Percentiles rank a stretch among this genome's conserved stretches.
These are phyloP conservation scores for Eupithecia vulgata DNA, from an alignment of 2,888 invertebrate genomes.

Conservation along the genomic window DNA sequence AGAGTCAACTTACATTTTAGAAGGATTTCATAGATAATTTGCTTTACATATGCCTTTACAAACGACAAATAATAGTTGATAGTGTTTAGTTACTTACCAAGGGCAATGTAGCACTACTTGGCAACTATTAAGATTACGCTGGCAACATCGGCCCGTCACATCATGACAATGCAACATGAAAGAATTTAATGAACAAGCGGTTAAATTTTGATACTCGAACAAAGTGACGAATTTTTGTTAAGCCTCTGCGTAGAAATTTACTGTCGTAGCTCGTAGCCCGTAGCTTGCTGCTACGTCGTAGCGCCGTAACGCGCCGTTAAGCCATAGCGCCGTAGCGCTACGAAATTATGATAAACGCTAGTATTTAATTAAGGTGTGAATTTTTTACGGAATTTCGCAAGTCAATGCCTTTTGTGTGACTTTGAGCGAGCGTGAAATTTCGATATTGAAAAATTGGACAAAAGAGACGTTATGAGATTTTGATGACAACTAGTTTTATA, in stretches of 20 bases:
- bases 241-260: constrained; percentile 14
- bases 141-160: background rate
- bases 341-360: constrained; percentile 60
- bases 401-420: constrained; percentile 19
- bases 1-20: background rate
- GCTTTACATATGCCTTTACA: background rate
- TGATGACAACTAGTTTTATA: background rate
- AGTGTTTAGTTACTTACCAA: background rate
- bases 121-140: background rate
- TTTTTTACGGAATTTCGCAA: constrained; percentile 26
- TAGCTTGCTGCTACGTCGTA: constrained; percentile 54
- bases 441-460: background rate
- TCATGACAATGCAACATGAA: background rate
- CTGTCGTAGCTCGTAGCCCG: constrained; percentile 35
- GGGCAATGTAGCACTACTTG: background rate
- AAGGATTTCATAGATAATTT: background rate
- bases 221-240: background rate
- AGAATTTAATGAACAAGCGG: background rate
- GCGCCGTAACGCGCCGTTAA: constrained; percentile 36
- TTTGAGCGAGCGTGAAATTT: background rate
- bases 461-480: constrained; percentile 16
- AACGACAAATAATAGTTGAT: no score
- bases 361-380: constrained; percentile 60
- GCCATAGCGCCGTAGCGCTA: constrained; percentile 33
- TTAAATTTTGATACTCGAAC: background rate